phyloP scores from a whole-genome alignment of 2,888 invertebrate genomes.

The Temnothorax rugatulus region DNA sequence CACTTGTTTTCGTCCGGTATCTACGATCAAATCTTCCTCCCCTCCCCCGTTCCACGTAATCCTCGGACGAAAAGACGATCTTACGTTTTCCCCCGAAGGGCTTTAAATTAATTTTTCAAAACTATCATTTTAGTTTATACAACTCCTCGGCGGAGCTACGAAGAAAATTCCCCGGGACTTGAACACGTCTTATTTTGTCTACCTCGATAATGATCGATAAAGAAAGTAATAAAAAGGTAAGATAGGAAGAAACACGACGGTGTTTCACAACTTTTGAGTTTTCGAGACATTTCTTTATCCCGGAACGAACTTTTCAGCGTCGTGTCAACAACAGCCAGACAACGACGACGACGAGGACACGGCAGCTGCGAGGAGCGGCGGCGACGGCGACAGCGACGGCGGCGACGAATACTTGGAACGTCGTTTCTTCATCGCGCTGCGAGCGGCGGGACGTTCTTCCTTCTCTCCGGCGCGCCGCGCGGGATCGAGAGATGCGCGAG shows the following conservation, averaged over 20 bases:
- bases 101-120: constrained; percentile 24
- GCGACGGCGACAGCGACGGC: not conserved
- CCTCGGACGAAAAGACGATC: not conserved
- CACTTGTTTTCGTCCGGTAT: constrained; percentile 14
- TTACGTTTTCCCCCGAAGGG: not conserved
- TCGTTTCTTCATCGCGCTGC: constrained; percentile 37
- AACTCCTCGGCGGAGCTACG: not conserved
- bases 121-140: not conserved
- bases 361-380: not conserved
- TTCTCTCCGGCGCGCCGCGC: not conserved
- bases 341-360: not conserved
- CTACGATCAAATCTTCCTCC: constrained; percentile 29
- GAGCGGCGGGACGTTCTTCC: constrained; percentile 31
- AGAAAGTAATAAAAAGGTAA: not conserved
- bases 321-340: constrained; percentile 22
- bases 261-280: constrained; percentile 9
- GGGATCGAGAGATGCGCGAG: constrained; percentile 48
- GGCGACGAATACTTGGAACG: constrained; percentile 21
- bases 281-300: not conserved
- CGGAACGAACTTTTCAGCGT: constrained; percentile 29
- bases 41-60: constrained; percentile 10
- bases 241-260: not conserved
- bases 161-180: not conserved
- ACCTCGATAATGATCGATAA: constrained; percentile 4
- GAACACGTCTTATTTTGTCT: not conserved